Conservation (phyloP, 2,113 vertebrate species). For the Phoenicopterus ruber region DNA sequence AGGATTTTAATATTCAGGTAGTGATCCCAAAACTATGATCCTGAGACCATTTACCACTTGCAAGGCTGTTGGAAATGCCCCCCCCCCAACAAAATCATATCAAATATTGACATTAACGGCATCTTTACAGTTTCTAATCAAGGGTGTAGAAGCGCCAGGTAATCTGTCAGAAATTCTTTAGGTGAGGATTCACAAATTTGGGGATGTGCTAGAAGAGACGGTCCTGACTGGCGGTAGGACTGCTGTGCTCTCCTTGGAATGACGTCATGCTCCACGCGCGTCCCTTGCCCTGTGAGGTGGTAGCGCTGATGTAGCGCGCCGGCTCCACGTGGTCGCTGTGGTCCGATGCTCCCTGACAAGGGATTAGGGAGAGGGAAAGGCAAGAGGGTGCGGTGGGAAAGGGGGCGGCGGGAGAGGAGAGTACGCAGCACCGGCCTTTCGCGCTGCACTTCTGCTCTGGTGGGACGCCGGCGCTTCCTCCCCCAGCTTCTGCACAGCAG, state of each 20-base stretch:
- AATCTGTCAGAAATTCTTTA: background rate
- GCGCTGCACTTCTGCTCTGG: accelerated
- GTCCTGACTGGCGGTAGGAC: background rate
- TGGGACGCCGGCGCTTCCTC: accelerated
- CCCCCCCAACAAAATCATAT: background rate
- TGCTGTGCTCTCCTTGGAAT: background rate
- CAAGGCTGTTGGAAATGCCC: background rate
- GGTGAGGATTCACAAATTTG: background rate
- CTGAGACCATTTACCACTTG: background rate
- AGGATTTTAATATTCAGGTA: background rate
- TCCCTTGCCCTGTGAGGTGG: background rate
- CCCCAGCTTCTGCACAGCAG: background rate
- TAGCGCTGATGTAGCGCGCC: accelerated
- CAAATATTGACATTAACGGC: background rate
- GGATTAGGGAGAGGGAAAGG: background rate
- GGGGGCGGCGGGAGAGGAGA: background rate
- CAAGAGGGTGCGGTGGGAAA: background rate
- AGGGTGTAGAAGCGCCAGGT: background rate
- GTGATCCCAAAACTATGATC: background rate
- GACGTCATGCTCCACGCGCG: accelerated
- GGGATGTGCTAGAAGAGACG: background rate
- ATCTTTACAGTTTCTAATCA: background rate
- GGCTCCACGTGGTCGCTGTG: accelerated
- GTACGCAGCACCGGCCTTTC: background rate
- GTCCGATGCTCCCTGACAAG: background rate